Evolutionary conservation across 2,797 vertebrate species (phyloP).

Genomic region (Danio choprae): DNA sequence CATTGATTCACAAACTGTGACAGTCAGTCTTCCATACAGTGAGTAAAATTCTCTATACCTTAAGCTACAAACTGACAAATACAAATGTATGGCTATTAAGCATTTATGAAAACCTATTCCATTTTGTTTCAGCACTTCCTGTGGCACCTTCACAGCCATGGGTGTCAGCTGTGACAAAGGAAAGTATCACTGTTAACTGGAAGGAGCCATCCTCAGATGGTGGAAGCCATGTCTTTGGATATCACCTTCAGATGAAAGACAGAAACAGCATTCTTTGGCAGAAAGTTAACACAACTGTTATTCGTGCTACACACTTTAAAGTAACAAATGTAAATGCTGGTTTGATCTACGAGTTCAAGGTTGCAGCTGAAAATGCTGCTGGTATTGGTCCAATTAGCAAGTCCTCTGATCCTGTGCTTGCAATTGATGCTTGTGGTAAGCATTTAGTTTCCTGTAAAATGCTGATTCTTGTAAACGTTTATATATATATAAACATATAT

Average conservation of each 20-base stretch:
- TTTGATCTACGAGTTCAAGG: slow-evolving; percentile 98
- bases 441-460: slow-evolving; percentile 51
- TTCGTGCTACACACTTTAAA: slow-evolving; percentile 95
- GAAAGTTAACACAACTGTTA: slow-evolving; percentile 90
- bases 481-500: no score
- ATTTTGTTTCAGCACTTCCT: slow-evolving; percentile 82
- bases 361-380: slow-evolving; percentile 95
- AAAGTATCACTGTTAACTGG: slow-evolving; percentile 91
- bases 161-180: slow-evolving; percentile 88
- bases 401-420: slow-evolving; percentile 91
- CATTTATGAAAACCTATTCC: slow-evolving; percentile 21
- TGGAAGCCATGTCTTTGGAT: slow-evolving; percentile 90
- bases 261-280: slow-evolving; percentile 98
- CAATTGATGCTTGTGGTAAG: slow-evolving; percentile 97
- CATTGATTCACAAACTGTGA: slow-evolving; percentile 86
- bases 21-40: slow-evolving; percentile 95
- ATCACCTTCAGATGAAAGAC: slow-evolving; percentile 98
- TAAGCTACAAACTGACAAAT: slow-evolving; percentile 3
- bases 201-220: slow-evolving; percentile 94
- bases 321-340: slow-evolving; percentile 88
- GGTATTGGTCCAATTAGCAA: slow-evolving; percentile 91
- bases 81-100: not conserved
- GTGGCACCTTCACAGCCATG: slow-evolving; percentile 91
- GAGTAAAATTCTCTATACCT: slow-evolving; percentile 71
- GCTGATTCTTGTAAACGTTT: not conserved